Conservation (phyloP, 2,113 vertebrate species). For the Melozone crissalis region DNA sequence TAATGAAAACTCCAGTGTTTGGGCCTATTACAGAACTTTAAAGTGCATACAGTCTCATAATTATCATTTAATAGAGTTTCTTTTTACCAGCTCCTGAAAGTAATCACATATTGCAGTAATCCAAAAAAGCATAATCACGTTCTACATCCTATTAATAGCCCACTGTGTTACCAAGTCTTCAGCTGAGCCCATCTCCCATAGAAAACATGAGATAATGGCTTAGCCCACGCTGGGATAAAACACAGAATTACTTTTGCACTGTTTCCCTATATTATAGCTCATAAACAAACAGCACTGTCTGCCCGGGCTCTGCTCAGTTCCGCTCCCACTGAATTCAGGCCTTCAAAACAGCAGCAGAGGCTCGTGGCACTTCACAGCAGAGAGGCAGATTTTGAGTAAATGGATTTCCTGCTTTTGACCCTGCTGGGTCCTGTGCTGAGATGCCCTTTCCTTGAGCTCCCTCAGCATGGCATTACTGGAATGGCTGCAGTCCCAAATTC, state of each 20-base stretch:
- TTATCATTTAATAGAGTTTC: constrained; percentile 78
- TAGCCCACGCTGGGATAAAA: constrained; percentile 68
- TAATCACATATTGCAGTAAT: constrained; percentile 80
- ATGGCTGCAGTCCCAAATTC: not conserved
- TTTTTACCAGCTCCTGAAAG: constrained; percentile 72
- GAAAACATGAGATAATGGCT: constrained; percentile 73
- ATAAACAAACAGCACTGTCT: constrained; percentile 60
- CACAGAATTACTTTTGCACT: constrained; percentile 53
- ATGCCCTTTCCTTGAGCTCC: not conserved
- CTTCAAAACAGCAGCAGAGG: not conserved
- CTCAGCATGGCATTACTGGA: not conserved
- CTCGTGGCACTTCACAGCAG: not conserved
- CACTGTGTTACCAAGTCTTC: constrained; percentile 67
- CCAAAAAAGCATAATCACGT: constrained; percentile 71
- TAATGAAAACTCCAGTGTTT: constrained; percentile 74
- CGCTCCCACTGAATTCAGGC: not conserved
- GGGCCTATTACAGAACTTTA: constrained; percentile 72
- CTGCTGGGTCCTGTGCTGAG: not conserved
- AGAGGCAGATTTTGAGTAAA: not conserved
- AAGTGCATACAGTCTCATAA: constrained; percentile 73
- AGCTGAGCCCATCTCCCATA: constrained; percentile 63
- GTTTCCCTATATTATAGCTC: constrained; percentile 48
- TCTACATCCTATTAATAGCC: constrained; percentile 75
- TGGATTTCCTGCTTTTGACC: not conserved
- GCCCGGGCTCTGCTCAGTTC: not conserved